phyloP scores from a whole-genome alignment of 2,797 vertebrate genomes.

The Ataeniobius toweri region DNA sequence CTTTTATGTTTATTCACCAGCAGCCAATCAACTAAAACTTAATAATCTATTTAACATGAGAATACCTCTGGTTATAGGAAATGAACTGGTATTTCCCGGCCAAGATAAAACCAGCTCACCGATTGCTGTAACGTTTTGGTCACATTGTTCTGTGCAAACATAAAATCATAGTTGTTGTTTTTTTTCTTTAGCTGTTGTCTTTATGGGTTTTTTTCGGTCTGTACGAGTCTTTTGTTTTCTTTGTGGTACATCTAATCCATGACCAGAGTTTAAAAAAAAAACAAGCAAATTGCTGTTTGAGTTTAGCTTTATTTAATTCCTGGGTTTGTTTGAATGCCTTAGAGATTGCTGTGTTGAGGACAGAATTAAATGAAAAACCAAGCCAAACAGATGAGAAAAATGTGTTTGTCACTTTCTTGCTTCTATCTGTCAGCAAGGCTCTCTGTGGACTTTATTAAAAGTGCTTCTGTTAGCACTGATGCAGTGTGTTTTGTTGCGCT shows the following conservation, averaged over 20 bases:
- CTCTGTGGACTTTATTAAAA: constrained; percentile 48
- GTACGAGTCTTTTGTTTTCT: constrained; percentile 35
- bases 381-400: neutral
- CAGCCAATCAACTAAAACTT: constrained; percentile 19
- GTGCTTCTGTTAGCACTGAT: constrained; percentile 20
- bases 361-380: constrained; percentile 19
- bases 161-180: constrained; percentile 31
- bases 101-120: constrained; percentile 16
- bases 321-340: neutral
- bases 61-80: constrained; percentile 10
- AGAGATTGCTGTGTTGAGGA: constrained; percentile 7
- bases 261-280: constrained; percentile 35
- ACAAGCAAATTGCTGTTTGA: neutral
- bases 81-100: constrained; percentile 27
- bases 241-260: constrained; percentile 27
- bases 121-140: constrained; percentile 24
- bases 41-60: constrained; percentile 14
- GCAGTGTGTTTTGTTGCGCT: constrained; percentile 23
- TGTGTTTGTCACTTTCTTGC: constrained; percentile 13
- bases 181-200: constrained; percentile 22
- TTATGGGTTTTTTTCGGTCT: constrained; percentile 24
- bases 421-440: constrained; percentile 22
- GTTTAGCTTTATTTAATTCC: neutral
- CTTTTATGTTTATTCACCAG: constrained; percentile 34
- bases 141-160: constrained; percentile 7